Base-by-base conservation (phyloP, 2,888 invertebrate genomes). In the Podotricha telesiphe region DNA sequence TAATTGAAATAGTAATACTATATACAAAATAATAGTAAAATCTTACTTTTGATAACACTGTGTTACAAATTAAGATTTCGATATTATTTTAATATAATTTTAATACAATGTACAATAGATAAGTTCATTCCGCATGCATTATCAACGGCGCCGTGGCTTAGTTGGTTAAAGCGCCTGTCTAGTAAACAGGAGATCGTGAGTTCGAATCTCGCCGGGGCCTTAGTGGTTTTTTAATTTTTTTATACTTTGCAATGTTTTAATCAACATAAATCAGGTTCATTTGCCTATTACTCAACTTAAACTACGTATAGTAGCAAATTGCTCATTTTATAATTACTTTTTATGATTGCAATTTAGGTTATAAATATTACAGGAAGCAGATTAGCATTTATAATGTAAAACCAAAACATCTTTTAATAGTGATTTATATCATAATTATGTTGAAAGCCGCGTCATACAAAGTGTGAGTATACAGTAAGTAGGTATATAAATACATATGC, bases 151-250 rank as follows among this genome's bases (percentile, higher is more conserved):
- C 94, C 94, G 94, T 95, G 95, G 95, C 95, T 95, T 95, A 95
- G 95, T 95, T 95, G 95, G 95, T 95, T 95, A 95, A 95, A 95
- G 94, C 90, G 89, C 90, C 91, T 91, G 91, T 91, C 89, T 89
- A 89, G 89, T 91, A 91, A 90, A 91, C 91, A 90, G 89, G 89
- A 90, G 90, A 90, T 90, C 89, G 82, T 77, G 89, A 89, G 89
- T 90, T 90, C 89, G 89, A 91, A 90, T 90, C 89, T 89, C 88
- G 88, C 82, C 89, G 89, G 89, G 86, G 90, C 89, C 90, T 87
- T 28, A 2, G 20, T 50, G n/a, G 45, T 11, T 11, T n/a, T 11
- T 17, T 15, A 13, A 42, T 20, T 22, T 58, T 2, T 59, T 58
- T 42, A 42, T 40, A 13, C 15, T 58, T 22, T 15, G n/a, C n/a